These are phyloP conservation scores for Cancer borealis DNA, from an alignment of 2,888 invertebrate species.

Conservation along the genomic window DNA sequence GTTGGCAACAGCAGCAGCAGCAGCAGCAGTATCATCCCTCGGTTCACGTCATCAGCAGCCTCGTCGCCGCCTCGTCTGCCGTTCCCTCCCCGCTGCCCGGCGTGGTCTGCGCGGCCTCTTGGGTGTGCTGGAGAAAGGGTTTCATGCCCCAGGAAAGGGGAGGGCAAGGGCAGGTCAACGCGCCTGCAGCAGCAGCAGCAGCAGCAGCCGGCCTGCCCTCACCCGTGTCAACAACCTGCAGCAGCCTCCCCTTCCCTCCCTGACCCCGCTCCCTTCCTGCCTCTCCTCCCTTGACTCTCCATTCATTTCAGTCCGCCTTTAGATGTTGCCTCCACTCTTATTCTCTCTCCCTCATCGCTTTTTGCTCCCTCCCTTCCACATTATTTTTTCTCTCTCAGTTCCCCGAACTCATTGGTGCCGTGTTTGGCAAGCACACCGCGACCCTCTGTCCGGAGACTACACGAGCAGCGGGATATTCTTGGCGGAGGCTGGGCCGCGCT, in stretches of 20 bases:
- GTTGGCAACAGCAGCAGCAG: not conserved
- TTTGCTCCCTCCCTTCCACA: not conserved
- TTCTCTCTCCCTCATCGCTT: not conserved
- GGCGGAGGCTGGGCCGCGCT: not conserved
- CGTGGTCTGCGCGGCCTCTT: not conserved
- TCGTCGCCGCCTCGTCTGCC: not conserved
- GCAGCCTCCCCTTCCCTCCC: not conserved
- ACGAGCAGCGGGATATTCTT: not conserved
- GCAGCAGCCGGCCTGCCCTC: not conserved
- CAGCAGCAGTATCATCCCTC: not conserved
- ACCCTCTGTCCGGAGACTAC: not conserved
- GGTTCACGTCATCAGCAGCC: not conserved
- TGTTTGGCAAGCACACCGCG: conserved; percentile 31
- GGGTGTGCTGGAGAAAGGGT: not conserved
- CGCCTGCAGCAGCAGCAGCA: not conserved
- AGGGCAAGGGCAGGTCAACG: conserved; percentile 5
- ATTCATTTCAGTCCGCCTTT: not conserved
- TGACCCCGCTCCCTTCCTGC: not conserved
- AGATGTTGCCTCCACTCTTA: not conserved
- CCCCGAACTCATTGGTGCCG: conserved; percentile 4
- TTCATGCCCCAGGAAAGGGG: not conserved
- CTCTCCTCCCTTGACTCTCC: not conserved
- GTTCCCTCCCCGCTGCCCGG: not conserved
- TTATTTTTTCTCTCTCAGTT: not conserved
- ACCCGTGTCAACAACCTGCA: not conserved